Percentiles rank a stretch among this genome's conserved stretches.
phyloP scores from a whole-genome alignment of 2,797 vertebrate species.

The Mastacembelus armatus region DNA sequence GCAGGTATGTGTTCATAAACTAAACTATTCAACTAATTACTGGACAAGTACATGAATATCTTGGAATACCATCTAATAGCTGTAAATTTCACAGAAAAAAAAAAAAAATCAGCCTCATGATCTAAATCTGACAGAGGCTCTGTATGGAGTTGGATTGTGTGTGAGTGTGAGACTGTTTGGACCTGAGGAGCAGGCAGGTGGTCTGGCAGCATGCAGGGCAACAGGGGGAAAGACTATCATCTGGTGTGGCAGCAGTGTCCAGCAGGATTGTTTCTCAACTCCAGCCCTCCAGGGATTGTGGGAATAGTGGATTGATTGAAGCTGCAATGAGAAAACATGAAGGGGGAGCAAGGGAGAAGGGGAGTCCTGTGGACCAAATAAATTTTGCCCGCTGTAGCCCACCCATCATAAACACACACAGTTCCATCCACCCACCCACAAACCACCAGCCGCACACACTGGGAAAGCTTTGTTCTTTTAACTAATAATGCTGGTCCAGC shows the following conservation, averaged over 20 bases:
- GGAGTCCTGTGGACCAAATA: conserved; percentile 14
- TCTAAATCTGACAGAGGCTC: too few relatives aligned
- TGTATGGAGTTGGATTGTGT: too few relatives aligned
- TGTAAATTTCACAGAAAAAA: too few relatives aligned
- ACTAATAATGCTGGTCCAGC: conserved; percentile 50
- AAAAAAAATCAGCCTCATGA: too few relatives aligned
- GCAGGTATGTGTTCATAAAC: too few relatives aligned
- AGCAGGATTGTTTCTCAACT: conserved; percentile 28
- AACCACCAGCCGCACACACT: conserved; percentile 18
- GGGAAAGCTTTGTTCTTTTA: conserved; percentile 21
- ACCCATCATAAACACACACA: conserved; percentile 15
- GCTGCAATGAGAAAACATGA: conserved; percentile 43
- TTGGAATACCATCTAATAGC: too few relatives aligned
- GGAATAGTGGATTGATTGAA: conserved; percentile 38
- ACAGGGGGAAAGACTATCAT: conserved; percentile 23
- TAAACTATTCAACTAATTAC: too few relatives aligned
- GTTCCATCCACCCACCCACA: conserved; percentile 13
- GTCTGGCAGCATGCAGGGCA: conserved; percentile 9
- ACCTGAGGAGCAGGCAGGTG: conserved; percentile 24
- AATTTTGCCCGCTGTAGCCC: conserved; percentile 11
- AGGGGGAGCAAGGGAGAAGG: conserved; percentile 21
- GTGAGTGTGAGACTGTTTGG: conserved; percentile 22
- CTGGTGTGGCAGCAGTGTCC: conserved; percentile 27
- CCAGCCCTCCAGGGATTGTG: conserved; percentile 15
- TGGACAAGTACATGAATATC: too few relatives aligned